phyloP scores from a whole-genome alignment of 2,888 invertebrate genomes.

The Ceramica pisi region DNA sequence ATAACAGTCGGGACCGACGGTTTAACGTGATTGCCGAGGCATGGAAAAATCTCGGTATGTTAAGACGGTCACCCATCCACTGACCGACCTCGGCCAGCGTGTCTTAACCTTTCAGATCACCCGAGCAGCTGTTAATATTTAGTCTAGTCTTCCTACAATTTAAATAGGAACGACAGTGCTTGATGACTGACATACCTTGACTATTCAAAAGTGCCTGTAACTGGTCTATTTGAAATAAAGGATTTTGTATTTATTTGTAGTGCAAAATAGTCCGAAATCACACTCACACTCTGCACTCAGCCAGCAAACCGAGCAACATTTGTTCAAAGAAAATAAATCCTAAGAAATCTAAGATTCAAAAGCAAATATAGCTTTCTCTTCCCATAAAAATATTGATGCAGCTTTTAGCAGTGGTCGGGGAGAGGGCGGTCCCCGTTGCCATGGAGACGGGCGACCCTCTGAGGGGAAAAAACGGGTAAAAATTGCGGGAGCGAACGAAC shows the following conservation, averaged over 20 bases:
- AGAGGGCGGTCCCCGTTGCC: constrained; percentile 80
- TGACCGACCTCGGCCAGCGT: too few species aligned
- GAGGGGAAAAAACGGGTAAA: constrained; percentile 91
- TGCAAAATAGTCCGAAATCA: background rate
- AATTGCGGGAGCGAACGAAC: constrained; percentile 89
- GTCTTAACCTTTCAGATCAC: too few species aligned
- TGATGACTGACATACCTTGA: too few species aligned
- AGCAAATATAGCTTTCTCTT: constrained; percentile 70
- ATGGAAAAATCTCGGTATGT: too few species aligned
- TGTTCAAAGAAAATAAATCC: constrained; percentile 37
- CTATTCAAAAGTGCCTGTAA: too few species aligned
- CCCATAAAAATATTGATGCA: constrained; percentile 88
- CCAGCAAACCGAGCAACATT: constrained; percentile 10
- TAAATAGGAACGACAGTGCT: too few species aligned
- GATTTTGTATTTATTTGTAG: too few species aligned
- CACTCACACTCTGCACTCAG: constrained; percentile 4
- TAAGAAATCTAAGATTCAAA: constrained; percentile 66
- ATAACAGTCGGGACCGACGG: background rate
- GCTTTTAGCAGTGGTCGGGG: constrained; percentile 79
- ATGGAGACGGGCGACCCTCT: constrained; percentile 87
- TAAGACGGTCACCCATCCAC: too few species aligned
- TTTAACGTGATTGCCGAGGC: too few species aligned
- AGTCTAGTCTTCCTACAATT: too few species aligned
- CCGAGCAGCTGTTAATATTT: too few species aligned
- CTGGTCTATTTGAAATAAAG: too few species aligned